Percentiles rank a stretch among this genome's conserved stretches.
These are phyloP conservation scores for Onychostruthus taczanowskii DNA, from an alignment of 2,113 vertebrate species.

Conservation along the genomic window DNA sequence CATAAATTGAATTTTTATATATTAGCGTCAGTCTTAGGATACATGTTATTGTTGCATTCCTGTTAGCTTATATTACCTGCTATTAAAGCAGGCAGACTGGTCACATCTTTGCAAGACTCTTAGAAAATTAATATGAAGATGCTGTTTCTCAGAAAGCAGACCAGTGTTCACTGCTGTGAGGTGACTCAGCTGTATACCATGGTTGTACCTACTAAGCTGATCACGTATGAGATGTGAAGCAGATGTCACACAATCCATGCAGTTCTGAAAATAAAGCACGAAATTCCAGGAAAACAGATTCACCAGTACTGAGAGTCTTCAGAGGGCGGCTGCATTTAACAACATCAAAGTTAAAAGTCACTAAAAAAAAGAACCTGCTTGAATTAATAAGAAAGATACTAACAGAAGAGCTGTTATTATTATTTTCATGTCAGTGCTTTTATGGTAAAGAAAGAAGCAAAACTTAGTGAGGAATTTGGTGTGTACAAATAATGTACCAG, in stretches of 20 bases:
- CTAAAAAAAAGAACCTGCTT: not conserved
- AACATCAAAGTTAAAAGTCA: conserved; percentile 21
- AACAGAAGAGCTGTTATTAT: not conserved
- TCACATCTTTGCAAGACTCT: conserved; percentile 61
- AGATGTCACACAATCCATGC: conserved; percentile 74
- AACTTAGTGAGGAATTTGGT: not conserved
- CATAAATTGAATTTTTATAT: not conserved
- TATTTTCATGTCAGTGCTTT: not conserved
- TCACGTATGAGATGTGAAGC: conserved; percentile 72
- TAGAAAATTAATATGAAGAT: conserved; percentile 72
- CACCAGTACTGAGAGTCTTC: conserved; percentile 14
- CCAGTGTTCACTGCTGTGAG: conserved; percentile 52
- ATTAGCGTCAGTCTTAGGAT: not conserved
- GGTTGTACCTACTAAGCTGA: conserved; percentile 58
- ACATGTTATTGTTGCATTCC: not conserved
- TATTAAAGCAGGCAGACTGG: conserved; percentile 24
- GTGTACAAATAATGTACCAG: not conserved
- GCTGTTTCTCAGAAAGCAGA: conserved; percentile 72
- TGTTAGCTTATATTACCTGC: conserved; percentile 25
- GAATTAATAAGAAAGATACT: not conserved
- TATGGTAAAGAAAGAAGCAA: conserved; percentile 1
- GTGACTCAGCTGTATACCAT: conserved; percentile 72
- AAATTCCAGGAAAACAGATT: conserved; percentile 67
- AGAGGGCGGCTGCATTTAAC: not conserved
- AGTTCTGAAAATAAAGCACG: conserved; percentile 68